These are phyloP conservation scores for Drosophila santomea DNA, from an alignment of 1,140 invertebrate species.

Conservation along the genomic window DNA sequence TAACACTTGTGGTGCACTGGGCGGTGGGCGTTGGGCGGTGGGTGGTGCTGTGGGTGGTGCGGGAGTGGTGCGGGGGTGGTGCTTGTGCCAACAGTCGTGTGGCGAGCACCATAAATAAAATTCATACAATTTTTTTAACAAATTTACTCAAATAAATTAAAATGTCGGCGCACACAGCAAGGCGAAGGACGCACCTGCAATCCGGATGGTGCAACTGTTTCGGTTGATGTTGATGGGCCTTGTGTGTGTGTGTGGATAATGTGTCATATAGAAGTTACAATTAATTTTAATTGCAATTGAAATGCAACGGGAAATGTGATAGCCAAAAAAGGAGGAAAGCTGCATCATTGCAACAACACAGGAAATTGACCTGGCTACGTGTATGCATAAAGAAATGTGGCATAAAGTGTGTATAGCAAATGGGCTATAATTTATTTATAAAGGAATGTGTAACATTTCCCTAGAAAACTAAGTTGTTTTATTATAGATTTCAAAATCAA, in stretches of 20 bases:
- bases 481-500: not conserved
- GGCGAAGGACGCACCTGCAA: slow-evolving; percentile 22
- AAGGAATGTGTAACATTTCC: not conserved
- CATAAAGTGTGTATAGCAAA: not conserved
- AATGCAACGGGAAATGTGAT: slow-evolving; percentile 64
- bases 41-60: not conserved
- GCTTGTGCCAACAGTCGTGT: slow-evolving; percentile 6
- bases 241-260: slow-evolving; percentile 25
- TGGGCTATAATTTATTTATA: slow-evolving; percentile 12
- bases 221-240: not conserved
- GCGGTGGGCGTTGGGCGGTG: slow-evolving; percentile 5
- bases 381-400: slow-evolving; percentile 12
- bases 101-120: slow-evolving; percentile 72
- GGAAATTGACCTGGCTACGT: slow-evolving; percentile 18
- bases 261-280: slow-evolving; percentile 52
- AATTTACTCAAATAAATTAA: slow-evolving; percentile 84
- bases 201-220: slow-evolving; percentile 4
- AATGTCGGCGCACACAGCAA: slow-evolving; percentile 30
- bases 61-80: not conserved
- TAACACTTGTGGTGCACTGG: slow-evolving; percentile 67
- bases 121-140: slow-evolving; percentile 70
- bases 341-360: slow-evolving; percentile 5
- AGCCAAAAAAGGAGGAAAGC: slow-evolving; percentile 1
- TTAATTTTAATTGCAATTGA: slow-evolving; percentile 83
- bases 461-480: not conserved